Evolutionary conservation across 2,888 invertebrate genomes (phyloP).

Genomic region (Drosophila cyrtoloma): DNA sequence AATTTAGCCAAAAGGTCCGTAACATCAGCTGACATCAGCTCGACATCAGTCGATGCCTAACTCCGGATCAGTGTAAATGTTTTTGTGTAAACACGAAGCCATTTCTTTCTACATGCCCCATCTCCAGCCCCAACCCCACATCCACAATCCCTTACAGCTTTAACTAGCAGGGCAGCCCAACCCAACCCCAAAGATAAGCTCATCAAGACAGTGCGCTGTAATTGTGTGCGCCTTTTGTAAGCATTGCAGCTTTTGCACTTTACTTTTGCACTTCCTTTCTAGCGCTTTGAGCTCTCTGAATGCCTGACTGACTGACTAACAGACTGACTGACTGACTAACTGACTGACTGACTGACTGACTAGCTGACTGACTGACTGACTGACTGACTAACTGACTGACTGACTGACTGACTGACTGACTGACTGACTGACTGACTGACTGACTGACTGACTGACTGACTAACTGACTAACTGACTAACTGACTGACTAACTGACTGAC

Average conservation of each 20-base stretch:
- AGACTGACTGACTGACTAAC: background rate
- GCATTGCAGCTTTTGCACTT: slow-evolving; percentile 77
- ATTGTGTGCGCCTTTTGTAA: slow-evolving; percentile 75
- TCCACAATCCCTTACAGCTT: background rate
- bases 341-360: slow-evolving; percentile 27
- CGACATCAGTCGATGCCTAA: slow-evolving; percentile 31
- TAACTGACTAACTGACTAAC: slow-evolving; percentile 26
- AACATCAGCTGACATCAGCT: slow-evolving; percentile 1
- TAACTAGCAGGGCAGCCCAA: background rate
- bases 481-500: background rate
- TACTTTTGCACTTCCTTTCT: slow-evolving; percentile 71
- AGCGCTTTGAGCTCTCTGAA: slow-evolving; percentile 54
- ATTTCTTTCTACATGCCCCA: slow-evolving; percentile 9
- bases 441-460: slow-evolving; percentile 2
- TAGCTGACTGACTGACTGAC: background rate
- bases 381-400: slow-evolving; percentile 9
- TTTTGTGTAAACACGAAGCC: slow-evolving; percentile 71
- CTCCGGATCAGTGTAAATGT: slow-evolving; percentile 70
- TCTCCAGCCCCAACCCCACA: background rate
- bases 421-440: slow-evolving; percentile 26
- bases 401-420: slow-evolving; percentile 10
- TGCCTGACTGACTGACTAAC: slow-evolving; percentile 8
- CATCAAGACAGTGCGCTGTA: slow-evolving; percentile 44
- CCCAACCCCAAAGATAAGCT: background rate
- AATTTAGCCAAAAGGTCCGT: slow-evolving; percentile 14